Base-by-base conservation (phyloP, 2,797 vertebrate genomes). In the Scomberomorus guttatus region DNA sequence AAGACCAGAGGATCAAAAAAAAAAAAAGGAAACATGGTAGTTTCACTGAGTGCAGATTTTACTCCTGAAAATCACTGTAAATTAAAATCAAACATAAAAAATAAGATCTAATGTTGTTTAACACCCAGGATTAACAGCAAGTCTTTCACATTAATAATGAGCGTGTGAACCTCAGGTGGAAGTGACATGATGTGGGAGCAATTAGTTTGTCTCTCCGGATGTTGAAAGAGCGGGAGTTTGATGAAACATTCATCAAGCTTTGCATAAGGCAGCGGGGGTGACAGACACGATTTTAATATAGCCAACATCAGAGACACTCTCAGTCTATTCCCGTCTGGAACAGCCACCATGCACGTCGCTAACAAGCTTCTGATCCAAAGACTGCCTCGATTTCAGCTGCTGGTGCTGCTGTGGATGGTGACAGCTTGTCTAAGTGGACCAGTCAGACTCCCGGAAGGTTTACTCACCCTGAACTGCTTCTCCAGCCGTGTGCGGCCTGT, bases 401-500 rank as follows among this genome's bases (percentile, higher is more conserved):
- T 20, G 68, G 58, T 12, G 55, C 34, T 32, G 12, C 44, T 15
- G 71, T 60, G 29, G 76, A 76, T 0, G 22, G 51, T 72, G 83
- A 78, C 76, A 66, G 83, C 83, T 72, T 3, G 2, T 68, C 79
- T 68, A 55, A 77, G 32, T 2, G 46, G 37, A 77, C 61, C 39
- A 51, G 81, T 67, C 75, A 51, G 52, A 62, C 76, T 73, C 60
- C 34, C 59, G 20, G 57, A 52, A 56, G 72, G 39, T 72, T 72
- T 52, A 56, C 92, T 93, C 92, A 99, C 98, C 96, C 97, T 98
- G 94, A 99, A 99, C 90, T 99, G 98, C 83, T 98, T 99, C 91
- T 99, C 98, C 85, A 99, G 95, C 60, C 95, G 94, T 0, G 97
- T 98, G 93, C 96, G 97, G 69, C 97, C 97, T 77, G 95, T 95